These are phyloP conservation scores for Syndactyla subalaris DNA, from an alignment of 2,797 vertebrate species.

Conservation along the genomic window DNA sequence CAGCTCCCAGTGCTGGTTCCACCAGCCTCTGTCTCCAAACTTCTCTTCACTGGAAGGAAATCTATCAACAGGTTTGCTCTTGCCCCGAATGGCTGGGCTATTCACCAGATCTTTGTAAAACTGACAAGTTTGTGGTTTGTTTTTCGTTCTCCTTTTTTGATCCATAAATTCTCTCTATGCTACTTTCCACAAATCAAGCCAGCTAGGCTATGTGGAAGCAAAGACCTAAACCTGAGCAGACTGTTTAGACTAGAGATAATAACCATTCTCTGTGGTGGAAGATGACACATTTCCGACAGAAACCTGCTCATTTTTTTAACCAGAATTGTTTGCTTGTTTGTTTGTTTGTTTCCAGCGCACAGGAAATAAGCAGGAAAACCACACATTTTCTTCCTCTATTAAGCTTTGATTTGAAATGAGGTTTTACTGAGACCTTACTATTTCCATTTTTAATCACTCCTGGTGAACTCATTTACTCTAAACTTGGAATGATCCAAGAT, in stretches of 20 bases:
- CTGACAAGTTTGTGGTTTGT: not conserved
- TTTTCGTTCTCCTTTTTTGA: not conserved
- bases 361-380: not conserved
- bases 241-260: not conserved
- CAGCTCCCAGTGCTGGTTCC: not conserved
- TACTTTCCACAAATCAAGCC: not conserved
- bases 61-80: not conserved
- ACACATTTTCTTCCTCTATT: not conserved
- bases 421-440: not conserved
- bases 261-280: not conserved
- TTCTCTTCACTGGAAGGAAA: not conserved
- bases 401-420: not conserved
- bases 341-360: not conserved
- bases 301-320: not conserved
- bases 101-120: not conserved
- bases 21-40: not conserved
- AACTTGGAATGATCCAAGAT: not conserved
- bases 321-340: not conserved
- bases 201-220: not conserved
- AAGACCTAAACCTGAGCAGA: not conserved
- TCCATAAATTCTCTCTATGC: rapidly evolving
- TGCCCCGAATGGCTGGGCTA: rapidly evolving
- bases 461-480: not conserved
- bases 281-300: not conserved
- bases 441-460: constrained; percentile 3